These are phyloP conservation scores for Upupa epops DNA, from an alignment of 2,113 vertebrate species.

Conservation along the genomic window DNA sequence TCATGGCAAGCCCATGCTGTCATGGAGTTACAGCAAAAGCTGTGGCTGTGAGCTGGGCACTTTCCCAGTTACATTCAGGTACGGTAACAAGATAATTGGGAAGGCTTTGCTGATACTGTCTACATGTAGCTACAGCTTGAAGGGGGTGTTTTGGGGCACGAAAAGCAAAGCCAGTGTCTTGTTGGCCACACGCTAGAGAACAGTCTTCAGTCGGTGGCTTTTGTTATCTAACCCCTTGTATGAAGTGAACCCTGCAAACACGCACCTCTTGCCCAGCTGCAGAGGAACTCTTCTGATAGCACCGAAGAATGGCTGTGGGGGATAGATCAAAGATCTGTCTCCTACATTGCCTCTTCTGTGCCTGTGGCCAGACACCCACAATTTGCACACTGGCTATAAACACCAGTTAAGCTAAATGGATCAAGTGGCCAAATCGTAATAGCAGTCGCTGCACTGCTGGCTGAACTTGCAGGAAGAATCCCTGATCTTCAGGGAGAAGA, in stretches of 20 bases:
- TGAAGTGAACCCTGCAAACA: background rate
- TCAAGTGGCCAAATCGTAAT: background rate
- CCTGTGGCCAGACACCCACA: background rate
- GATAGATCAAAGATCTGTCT: background rate
- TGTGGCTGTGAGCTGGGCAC: background rate
- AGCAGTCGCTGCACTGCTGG: background rate
- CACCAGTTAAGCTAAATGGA: accelerated
- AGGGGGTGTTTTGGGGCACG: background rate
- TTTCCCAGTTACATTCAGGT: background rate
- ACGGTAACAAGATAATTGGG: background rate
- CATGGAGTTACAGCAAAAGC: background rate
- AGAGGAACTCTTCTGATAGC: background rate
- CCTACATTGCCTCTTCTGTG: background rate
- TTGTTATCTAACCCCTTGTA: background rate
- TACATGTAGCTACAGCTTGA: background rate
- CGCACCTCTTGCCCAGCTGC: background rate
- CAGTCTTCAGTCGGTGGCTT: background rate
- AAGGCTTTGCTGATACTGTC: background rate
- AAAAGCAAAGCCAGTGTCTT: background rate
- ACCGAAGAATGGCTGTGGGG: background rate
- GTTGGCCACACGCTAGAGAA: background rate
- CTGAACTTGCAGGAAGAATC: background rate
- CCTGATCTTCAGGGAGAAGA: background rate
- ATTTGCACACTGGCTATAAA: background rate
- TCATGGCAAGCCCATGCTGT: background rate